A percentile compares a stretch with the other conserved stretches of the same genome.
Conservation (phyloP, 1,140 invertebrate genomes). For the Rhopalosiphum maidis region DNA sequence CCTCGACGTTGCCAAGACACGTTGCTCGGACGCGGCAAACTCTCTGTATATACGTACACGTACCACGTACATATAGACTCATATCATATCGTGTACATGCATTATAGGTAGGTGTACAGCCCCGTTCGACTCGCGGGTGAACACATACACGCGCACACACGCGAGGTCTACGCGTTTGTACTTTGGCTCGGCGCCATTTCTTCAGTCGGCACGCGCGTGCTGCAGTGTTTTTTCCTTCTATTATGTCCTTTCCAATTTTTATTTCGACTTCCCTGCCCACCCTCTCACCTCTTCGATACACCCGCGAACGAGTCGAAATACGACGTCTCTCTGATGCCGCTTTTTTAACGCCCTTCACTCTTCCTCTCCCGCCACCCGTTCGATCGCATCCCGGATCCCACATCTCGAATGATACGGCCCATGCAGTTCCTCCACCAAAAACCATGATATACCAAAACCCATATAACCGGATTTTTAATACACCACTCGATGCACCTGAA, state of each 20-base stretch:
- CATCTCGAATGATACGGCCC: too few species aligned
- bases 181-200: constrained; percentile 41
- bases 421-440: not conserved
- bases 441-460: not conserved
- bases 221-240: not conserved
- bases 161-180: not conserved
- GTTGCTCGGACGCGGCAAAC: not conserved
- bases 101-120: not conserved
- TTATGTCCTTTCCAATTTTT: not conserved
- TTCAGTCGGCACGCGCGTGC: not conserved
- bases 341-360: not conserved
- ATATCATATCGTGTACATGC: not conserved
- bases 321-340: not conserved
- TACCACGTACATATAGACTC: not conserved
- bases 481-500: not conserved
- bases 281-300: not conserved
- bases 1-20: constrained; percentile 5
- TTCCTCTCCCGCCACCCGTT: too few species aligned
- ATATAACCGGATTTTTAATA: constrained; percentile 24
- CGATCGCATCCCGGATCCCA: not conserved
- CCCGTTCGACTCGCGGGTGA: not conserved
- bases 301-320: not conserved
- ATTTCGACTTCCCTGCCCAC: not conserved
- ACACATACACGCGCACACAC: not conserved
- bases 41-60: not conserved